A percentile compares a stretch with the other conserved stretches of the same genome.
phyloP scores from a whole-genome alignment of 2,113 vertebrate genomes.

The Nibea coibor region DNA sequence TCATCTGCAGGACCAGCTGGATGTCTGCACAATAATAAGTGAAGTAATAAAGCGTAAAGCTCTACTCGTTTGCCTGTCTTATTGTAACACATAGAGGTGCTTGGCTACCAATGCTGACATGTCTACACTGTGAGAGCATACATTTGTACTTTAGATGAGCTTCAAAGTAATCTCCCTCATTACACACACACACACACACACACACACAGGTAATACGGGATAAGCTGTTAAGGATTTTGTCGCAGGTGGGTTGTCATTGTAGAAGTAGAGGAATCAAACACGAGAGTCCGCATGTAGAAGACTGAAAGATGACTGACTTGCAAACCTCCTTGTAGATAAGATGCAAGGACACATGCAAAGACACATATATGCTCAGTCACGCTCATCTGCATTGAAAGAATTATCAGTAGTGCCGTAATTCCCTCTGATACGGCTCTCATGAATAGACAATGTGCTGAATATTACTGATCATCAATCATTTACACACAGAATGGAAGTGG shows the following conservation, averaged over 20 bases:
- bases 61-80: conserved; percentile 51
- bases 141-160: conserved; percentile 68
- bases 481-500: background rate
- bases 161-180: conserved; percentile 68
- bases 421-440: background rate
- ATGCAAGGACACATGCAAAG: conserved; percentile 36
- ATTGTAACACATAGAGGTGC: conserved; percentile 48
- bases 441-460: conserved; percentile 31
- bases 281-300: background rate
- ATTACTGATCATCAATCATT: conserved; percentile 43
- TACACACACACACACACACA: conserved; percentile 46
- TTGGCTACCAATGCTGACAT: conserved; percentile 52
- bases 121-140: conserved; percentile 39
- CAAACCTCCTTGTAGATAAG: background rate
- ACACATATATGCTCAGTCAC: conserved; percentile 26
- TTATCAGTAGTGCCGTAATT: conserved; percentile 32
- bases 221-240: conserved; percentile 52
- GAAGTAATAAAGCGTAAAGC: conserved; percentile 44
- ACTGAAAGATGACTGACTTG: background rate
- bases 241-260: conserved; percentile 41
- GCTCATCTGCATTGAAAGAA: conserved; percentile 22
- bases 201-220: conserved; percentile 53
- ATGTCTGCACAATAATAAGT: conserved; percentile 50
- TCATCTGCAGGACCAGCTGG: conserved; percentile 58
- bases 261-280: conserved; percentile 41